Conservation (phyloP, 1,140 invertebrate genomes). For the Meloidogyne hapla region DNA sequence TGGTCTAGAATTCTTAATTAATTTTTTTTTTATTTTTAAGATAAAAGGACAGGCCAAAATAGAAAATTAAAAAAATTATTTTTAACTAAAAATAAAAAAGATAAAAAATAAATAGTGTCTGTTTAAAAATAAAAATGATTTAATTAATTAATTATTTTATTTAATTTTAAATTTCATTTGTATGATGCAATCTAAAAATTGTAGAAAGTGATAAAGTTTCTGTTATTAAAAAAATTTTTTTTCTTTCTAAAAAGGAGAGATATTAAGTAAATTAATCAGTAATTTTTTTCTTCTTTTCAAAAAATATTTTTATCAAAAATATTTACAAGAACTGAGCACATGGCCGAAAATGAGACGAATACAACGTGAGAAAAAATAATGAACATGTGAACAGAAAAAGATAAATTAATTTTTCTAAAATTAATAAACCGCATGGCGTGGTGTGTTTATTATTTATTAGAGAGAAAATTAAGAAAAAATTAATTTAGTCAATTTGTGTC, state of each 20-base stretch:
- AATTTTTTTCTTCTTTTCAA: no score
- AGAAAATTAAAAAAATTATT: no score
- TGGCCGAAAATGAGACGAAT: not conserved
- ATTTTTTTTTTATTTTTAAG: no score
- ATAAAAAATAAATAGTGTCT: no score
- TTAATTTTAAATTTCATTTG: constrained; percentile 6
- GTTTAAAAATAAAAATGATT: no score
- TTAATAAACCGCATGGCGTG: not conserved
- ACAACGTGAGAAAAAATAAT: constrained; percentile 6
- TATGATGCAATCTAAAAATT: not conserved
- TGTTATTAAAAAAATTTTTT: not conserved
- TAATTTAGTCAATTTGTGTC: not conserved
- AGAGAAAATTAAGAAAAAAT: no score
- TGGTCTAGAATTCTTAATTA: no score
- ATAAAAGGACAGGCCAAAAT: no score
- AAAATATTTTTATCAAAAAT: not conserved
- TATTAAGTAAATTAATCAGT: not conserved
- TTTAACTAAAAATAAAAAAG: no score
- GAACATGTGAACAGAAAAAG: not conserved
- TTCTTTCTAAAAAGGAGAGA: not conserved
- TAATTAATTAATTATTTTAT: no score
- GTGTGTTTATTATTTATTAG: not conserved
- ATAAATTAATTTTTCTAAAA: not conserved
- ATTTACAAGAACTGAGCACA: not conserved
- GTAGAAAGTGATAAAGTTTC: no score